phyloP scores from a whole-genome alignment of 2,113 vertebrate genomes.

The Myiozetetes cayanensis region DNA sequence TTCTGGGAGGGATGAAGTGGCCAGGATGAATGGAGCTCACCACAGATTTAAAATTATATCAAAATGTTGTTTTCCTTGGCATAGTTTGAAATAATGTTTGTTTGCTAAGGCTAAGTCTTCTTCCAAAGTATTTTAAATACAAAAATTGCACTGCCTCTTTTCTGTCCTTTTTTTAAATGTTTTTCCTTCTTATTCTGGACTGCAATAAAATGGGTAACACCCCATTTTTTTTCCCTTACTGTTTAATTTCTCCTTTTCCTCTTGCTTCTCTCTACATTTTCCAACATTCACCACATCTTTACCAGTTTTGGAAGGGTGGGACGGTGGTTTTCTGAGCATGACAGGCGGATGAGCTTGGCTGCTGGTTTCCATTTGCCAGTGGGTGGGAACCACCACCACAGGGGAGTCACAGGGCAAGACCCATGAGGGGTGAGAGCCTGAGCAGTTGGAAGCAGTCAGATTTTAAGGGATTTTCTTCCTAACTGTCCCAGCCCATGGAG shows the following conservation, averaged over 20 bases:
- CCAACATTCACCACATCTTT: not conserved
- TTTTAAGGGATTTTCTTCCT: not conserved
- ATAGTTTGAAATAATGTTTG: not conserved
- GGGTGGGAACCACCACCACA: not conserved
- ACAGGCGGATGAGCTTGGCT: not conserved
- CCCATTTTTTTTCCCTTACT: conserved; percentile 53
- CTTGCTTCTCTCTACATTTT: not conserved
- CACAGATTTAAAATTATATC: not conserved
- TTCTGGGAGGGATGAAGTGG: not conserved
- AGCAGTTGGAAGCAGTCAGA: not conserved
- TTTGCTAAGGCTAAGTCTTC: not conserved
- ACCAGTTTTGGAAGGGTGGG: not conserved
- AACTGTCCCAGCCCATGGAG: not conserved
- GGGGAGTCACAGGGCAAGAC: not conserved
- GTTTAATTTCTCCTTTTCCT: conserved; percentile 35
- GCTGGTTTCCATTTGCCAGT: not conserved
- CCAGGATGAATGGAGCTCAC: not conserved
- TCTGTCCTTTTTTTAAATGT: conserved; percentile 29
- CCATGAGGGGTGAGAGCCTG: not conserved
- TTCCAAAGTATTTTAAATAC: not conserved
- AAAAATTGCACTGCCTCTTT: conserved; percentile 9
- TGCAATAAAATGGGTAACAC: conserved; percentile 60
- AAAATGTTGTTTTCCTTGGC: not conserved
- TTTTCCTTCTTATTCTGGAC: not conserved
- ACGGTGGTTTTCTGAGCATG: not conserved